phyloP scores from a whole-genome alignment of 2,113 vertebrate species.

The Pao palembangensis region DNA sequence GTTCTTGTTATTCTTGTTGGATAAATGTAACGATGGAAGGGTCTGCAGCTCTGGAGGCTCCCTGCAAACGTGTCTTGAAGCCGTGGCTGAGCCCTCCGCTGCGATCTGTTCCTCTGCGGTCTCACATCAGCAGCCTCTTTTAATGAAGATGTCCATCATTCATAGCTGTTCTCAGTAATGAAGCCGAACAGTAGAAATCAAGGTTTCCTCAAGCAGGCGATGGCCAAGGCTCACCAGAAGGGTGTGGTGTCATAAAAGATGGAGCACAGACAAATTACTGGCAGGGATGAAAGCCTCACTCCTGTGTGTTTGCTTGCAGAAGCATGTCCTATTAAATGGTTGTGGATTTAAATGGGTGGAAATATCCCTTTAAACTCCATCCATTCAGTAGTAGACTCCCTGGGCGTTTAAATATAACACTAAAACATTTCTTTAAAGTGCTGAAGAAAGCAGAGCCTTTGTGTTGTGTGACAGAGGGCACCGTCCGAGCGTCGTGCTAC shows the following conservation, averaged over 20 bases:
- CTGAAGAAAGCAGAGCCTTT: constrained; percentile 40
- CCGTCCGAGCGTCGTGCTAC: constrained; percentile 49
- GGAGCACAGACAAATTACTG: constrained; percentile 30
- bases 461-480: constrained; percentile 34
- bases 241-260: constrained; percentile 32
- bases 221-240: constrained; percentile 28
- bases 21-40: not conserved
- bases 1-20: not conserved
- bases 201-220: constrained; percentile 6
- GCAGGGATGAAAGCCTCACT: constrained; percentile 36
- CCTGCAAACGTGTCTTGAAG: not conserved
- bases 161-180: constrained; percentile 16
- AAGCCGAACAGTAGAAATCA: constrained; percentile 13
- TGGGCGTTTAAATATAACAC: constrained; percentile 43
- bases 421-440: constrained; percentile 42
- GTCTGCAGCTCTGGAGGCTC: not conserved
- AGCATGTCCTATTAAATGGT: constrained; percentile 45
- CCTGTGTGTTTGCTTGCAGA: constrained; percentile 35
- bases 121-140: constrained; percentile 36
- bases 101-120: constrained; percentile 20
- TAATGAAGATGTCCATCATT: constrained; percentile 59
- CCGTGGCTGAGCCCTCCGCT: constrained; percentile 4
- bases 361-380: constrained; percentile 48
- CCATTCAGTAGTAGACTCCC: constrained; percentile 57
- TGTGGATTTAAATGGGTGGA: constrained; percentile 50